These are phyloP conservation scores for Girardia tigrina DNA, from an alignment of 2,888 invertebrate genomes.

Conservation along the genomic window DNA sequence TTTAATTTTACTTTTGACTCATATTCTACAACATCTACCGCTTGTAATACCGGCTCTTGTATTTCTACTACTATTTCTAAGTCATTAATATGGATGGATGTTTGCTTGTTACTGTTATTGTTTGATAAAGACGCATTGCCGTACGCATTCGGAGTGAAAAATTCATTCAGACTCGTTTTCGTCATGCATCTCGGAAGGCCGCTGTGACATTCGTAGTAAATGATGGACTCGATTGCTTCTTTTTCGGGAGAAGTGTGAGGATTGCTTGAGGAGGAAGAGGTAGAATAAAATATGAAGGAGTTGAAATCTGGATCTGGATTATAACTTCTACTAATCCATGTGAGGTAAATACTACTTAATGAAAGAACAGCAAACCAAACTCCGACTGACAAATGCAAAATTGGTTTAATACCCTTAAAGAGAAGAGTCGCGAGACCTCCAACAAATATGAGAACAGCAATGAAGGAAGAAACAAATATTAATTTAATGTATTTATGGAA, in stretches of 20 bases:
- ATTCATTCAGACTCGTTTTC: conserved; percentile 11
- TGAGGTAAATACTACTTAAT: not conserved
- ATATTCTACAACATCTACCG: too few species aligned
- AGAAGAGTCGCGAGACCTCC: not conserved
- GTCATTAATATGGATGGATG: not conserved
- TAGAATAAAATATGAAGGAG: not conserved
- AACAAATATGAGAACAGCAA: not conserved
- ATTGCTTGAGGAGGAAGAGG: not conserved
- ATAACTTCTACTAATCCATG: not conserved
- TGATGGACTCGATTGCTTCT: conserved; percentile 12
- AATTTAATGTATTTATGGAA: not conserved
- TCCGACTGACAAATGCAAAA: not conserved
- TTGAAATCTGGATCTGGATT: not conserved
- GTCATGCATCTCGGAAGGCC: not conserved
- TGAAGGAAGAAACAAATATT: not conserved
- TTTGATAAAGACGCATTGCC: not conserved
- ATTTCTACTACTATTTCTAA: not conserved
- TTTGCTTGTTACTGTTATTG: not conserved
- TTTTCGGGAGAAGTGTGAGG: not conserved
- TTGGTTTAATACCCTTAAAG: not conserved
- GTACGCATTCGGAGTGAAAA: not conserved
- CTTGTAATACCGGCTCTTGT: not conserved
- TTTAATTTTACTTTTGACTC: too few species aligned
- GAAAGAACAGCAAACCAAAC: not conserved
- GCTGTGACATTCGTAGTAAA: conserved; percentile 7